phyloP scores from a whole-genome alignment of 2,113 vertebrate species.

The Rhagologus leucostigma region DNA sequence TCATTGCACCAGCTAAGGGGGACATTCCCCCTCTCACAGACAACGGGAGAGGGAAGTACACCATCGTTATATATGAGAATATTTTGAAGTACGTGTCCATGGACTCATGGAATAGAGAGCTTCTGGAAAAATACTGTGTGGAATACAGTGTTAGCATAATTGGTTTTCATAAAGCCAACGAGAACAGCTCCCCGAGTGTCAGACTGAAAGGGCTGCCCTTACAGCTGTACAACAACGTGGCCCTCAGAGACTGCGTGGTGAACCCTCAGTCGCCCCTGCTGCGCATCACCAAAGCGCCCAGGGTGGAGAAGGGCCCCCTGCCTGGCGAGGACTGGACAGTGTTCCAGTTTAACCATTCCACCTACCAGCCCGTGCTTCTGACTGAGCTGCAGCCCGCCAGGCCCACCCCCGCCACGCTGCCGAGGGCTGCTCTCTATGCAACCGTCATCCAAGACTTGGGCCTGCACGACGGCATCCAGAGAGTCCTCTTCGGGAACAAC shows the following conservation, averaged over 20 bases:
- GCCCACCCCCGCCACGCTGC: slow-evolving; percentile 55
- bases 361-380: slow-evolving; percentile 89
- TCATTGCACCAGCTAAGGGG: slow-evolving; percentile 92
- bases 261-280: slow-evolving; percentile 88
- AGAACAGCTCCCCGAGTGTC: slow-evolving; percentile 83
- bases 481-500: slow-evolving; percentile 93
- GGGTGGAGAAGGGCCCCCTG: slow-evolving; percentile 83
- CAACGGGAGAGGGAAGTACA: slow-evolving; percentile 87
- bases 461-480: slow-evolving; percentile 90
- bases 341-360: slow-evolving; percentile 93
- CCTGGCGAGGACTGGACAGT: slow-evolving; percentile 93
- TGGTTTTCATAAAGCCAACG: slow-evolving; percentile 93
- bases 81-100: slow-evolving; percentile 90
- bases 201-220: slow-evolving; percentile 86
- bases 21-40: slow-evolving; percentile 93
- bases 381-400: slow-evolving; percentile 76
- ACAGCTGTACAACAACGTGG: slow-evolving; percentile 86
- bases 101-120: slow-evolving; percentile 92
- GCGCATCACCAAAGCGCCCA: slow-evolving; percentile 83
- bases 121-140: slow-evolving; percentile 94
- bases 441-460: slow-evolving; percentile 92
- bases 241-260: slow-evolving; percentile 85
- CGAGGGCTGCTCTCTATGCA: slow-evolving; percentile 72
- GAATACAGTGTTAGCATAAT: slow-evolving; percentile 95
- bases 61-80: slow-evolving; percentile 91